Evolutionary conservation across 2,113 vertebrate genomes (phyloP).

Genomic region (Muscicapa adusta): DNA sequence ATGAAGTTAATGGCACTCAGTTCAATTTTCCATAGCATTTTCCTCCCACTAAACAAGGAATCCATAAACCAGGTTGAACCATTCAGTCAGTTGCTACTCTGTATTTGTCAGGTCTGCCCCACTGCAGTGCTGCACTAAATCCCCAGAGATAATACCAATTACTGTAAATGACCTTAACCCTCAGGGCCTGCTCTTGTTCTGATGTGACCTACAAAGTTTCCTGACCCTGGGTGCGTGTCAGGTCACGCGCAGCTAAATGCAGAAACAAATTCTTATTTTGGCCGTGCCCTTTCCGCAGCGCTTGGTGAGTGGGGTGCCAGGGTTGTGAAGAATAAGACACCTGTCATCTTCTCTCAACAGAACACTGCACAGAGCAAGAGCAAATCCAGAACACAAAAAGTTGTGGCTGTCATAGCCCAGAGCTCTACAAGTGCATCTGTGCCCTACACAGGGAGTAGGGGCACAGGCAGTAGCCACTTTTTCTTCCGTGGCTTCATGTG

Average conservation of each 20-base stretch:
- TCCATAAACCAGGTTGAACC: background rate
- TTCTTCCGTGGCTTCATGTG: background rate
- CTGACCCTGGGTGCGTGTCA: background rate
- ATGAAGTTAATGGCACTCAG: background rate
- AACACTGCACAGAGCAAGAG: background rate
- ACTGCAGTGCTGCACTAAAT: background rate
- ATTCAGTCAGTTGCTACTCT: background rate
- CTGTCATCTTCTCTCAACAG: background rate
- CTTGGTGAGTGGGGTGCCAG: background rate
- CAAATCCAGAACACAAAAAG: background rate
- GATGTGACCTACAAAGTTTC: background rate
- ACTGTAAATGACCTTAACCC: background rate
- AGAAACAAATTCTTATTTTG: conserved; percentile 5
- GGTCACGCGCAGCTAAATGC: background rate
- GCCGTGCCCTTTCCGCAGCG: background rate
- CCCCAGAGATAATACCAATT: conserved; percentile 3
- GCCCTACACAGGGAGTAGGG: background rate
- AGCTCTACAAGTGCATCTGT: background rate
- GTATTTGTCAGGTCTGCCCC: background rate
- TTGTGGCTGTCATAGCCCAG: background rate
- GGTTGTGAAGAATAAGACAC: background rate
- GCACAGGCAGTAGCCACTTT: background rate
- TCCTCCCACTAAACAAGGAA: background rate
- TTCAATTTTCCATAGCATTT: background rate
- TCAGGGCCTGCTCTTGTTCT: background rate